Evolutionary conservation across 2,113 vertebrate genomes (phyloP).

Genomic region (Rhinolophus sinicus): DNA sequence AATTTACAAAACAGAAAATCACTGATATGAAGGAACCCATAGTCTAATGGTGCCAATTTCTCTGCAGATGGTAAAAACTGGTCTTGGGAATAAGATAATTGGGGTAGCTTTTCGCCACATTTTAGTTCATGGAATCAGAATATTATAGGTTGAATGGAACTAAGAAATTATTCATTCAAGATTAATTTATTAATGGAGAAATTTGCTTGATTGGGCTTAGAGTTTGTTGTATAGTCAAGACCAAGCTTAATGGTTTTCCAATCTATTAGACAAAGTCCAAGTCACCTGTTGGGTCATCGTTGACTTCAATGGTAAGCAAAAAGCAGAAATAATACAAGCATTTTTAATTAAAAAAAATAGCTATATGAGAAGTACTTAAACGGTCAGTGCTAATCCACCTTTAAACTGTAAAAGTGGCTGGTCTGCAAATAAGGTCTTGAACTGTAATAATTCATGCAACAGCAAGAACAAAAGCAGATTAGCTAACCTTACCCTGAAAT

Average conservation of each 20-base stretch:
- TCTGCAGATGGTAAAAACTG: background rate
- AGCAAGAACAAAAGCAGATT: conserved; percentile 5
- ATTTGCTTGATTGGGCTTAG: background rate
- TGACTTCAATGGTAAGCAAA: background rate
- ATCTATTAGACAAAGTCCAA: background rate
- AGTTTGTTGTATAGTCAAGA: background rate
- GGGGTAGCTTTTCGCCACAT: background rate
- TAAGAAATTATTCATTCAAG: background rate
- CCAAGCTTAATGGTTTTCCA: background rate
- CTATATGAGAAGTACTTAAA: background rate
- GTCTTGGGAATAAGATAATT: background rate
- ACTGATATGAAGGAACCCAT: background rate
- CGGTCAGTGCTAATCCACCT: background rate
- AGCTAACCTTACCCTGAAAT: background rate
- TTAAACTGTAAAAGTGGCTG: background rate
- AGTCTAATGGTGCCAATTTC: background rate
- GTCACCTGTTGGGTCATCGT: background rate
- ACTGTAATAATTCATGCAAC: background rate
- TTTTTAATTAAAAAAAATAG: conserved; percentile 17
- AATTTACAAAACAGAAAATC: background rate
- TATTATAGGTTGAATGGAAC: background rate
- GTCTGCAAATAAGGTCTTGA: background rate
- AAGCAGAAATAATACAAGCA: conserved; percentile 5
- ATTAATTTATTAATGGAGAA: background rate
- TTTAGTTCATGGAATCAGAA: background rate